Percentiles rank a stretch among this genome's conserved stretches.
Evolutionary conservation across 2,113 vertebrate genomes (phyloP).

Genomic region (Fulica atra): DNA sequence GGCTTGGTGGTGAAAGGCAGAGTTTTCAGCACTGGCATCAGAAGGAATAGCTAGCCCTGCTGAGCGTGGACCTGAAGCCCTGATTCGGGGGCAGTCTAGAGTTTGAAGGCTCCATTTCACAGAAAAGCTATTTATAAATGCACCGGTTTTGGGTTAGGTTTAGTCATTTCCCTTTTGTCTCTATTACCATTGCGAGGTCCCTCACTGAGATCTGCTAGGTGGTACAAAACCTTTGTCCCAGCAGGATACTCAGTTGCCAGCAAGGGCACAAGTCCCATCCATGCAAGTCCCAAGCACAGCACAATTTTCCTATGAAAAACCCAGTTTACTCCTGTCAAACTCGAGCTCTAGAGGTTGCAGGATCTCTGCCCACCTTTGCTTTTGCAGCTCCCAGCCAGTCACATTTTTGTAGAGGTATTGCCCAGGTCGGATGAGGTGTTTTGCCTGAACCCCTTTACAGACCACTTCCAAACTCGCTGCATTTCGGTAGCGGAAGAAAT

Average conservation of each 20-base stretch:
- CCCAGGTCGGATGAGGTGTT: neutral
- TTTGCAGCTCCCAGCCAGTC: neutral
- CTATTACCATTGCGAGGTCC: neutral
- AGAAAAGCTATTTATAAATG: neutral
- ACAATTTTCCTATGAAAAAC: neutral
- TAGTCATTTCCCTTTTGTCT: neutral
- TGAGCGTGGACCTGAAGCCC: neutral
- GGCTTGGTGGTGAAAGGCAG: neutral
- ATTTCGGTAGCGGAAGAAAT: neutral
- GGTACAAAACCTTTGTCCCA: neutral
- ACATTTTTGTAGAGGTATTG: neutral
- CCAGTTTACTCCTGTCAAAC: neutral
- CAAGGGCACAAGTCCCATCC: neutral
- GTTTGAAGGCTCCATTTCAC: neutral
- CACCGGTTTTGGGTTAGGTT: neutral
- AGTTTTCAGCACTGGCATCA: neutral
- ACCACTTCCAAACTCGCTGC: neutral
- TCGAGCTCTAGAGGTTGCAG: neutral
- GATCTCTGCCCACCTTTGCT: neutral
- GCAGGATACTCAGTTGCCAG: neutral
- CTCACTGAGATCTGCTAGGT: neutral
- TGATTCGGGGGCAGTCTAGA: neutral
- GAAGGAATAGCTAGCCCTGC: neutral
- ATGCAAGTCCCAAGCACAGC: neutral
- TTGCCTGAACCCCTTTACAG: neutral